Percentiles rank a stretch among this genome's conserved stretches.
phyloP scores from a whole-genome alignment of 1,140 invertebrate species.

The Panulirus ornatus region DNA sequence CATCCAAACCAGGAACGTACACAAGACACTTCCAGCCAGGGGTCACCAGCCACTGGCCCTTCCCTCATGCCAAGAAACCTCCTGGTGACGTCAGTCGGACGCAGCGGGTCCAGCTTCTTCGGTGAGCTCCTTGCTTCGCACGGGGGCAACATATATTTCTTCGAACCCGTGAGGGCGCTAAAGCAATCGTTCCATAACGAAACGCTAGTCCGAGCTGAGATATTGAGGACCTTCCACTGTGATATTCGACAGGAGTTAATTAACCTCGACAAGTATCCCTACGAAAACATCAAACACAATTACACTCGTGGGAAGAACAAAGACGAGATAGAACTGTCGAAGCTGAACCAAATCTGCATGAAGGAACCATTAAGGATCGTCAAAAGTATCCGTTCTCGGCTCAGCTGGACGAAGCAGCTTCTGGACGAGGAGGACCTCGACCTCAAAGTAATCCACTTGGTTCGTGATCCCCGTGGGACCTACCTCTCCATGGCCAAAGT shows the following conservation, averaged over 20 bases:
- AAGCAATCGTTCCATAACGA: background rate
- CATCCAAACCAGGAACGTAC: no score
- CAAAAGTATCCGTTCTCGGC: background rate
- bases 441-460: background rate
- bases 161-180: slow-evolving; percentile 30
- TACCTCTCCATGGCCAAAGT: background rate
- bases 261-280: background rate
- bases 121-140: slow-evolving; percentile 49
- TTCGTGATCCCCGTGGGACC: background rate
- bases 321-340: background rate
- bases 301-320: background rate
- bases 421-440: background rate
- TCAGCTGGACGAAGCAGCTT: background rate
- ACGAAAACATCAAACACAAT: slow-evolving; percentile 6
- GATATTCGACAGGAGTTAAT: background rate
- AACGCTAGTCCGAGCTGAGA: background rate
- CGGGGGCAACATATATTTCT: slow-evolving; percentile 44
- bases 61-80: no score
- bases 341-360: background rate
- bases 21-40: no score
- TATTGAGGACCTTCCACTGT: slow-evolving; percentile 2
- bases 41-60: no score
- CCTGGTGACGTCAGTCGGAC: slow-evolving; percentile 15
- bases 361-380: background rate
- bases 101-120: slow-evolving; percentile 45